Conservation (phyloP, 2,888 invertebrate species). For the Epiperipatus broadwayi region DNA sequence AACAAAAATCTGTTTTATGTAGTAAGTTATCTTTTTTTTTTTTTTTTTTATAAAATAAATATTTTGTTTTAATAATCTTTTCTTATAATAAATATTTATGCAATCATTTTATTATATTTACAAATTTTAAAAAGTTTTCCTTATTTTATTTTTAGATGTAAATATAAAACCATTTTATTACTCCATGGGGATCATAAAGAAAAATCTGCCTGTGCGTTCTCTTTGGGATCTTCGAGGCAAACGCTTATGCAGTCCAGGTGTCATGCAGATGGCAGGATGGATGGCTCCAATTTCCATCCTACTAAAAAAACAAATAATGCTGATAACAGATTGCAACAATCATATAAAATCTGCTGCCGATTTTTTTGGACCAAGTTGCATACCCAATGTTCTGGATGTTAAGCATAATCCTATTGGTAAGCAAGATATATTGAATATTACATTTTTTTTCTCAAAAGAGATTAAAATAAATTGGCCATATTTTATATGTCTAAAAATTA, state of each 20-base stretch:
- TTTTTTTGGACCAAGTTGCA: conserved; percentile 77
- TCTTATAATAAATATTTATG: too few relatives aligned
- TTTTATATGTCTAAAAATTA: too few relatives aligned
- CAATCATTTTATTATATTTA: too few relatives aligned
- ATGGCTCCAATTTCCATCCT: conserved; percentile 68
- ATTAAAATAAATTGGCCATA: too few relatives aligned
- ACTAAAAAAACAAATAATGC: conserved; percentile 38
- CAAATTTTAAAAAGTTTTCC: too few relatives aligned
- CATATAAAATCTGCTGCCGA: conserved; percentile 78
- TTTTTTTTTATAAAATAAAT: too few relatives aligned
- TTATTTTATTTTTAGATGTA: too few relatives aligned
- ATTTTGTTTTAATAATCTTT: too few relatives aligned
- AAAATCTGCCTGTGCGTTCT: conserved; percentile 39
- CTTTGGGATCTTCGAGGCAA: conserved; percentile 49
- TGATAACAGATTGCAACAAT: conserved; percentile 87
- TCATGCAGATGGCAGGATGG: conserved; percentile 84
- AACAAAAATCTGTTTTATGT: too few relatives aligned
- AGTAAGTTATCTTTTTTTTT: too few relatives aligned
- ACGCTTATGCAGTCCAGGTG: conserved; percentile 73
- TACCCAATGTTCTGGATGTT: conserved; percentile 70
- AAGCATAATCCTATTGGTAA: conserved; percentile 74
- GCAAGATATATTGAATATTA: too few relatives aligned
- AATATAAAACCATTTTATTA: conserved; percentile 34
- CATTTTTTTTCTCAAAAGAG: too few relatives aligned
- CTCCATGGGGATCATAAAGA: conserved; percentile 63